Base-by-base conservation (phyloP, 2,797 vertebrate genomes). In the Erpetoichthys calabaricus region DNA sequence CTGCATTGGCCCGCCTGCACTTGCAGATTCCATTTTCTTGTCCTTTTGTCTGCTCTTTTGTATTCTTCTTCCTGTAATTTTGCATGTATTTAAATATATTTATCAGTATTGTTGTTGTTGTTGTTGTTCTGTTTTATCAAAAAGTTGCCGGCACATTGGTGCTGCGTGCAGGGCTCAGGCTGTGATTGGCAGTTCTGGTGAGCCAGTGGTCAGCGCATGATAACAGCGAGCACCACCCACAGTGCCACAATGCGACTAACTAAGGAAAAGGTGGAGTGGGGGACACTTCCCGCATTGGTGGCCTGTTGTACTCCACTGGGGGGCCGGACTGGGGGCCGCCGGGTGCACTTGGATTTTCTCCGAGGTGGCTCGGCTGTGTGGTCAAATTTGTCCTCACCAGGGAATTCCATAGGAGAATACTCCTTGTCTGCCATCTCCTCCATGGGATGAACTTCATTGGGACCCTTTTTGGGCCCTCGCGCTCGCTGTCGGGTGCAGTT, bases 261-360 rank as follows among this genome's bases (percentile, higher is more conserved):
- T 43, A 42, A 46, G 1, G 8, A 7, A 41, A 42, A n/a, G 5
- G 6, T 42, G 51, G 41, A 41, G 1, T 5, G 57, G 3, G 25
- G 25, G 25, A 25, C 25, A 25, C 25, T 25, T 2, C 25, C 25
- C 2, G 25, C 25, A 49, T 83, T 85, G 79, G 88, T 89, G 25
- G 94, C 91, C 82, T 93, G 92, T 80, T 96, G 90, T 51, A 99
- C 94, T 77, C 95, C 94, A 4, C 92, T 97, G 60, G 95, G 94
- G 64, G 90, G 83, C 51, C 87, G 90, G 65, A 94, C 80, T 76
- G 91, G 88, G 62, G 90, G 90, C 87, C 91, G 88, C 66, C 87
- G 86, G 66, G 80, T 83, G 65, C 95, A 99, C 78, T 99, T 99
- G 76, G 92, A 86, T 86, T 91, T 96, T 75, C 89, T 90, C 70